These are phyloP conservation scores for Colletes latitarsis DNA, from an alignment of 1,140 invertebrate species.

Conservation along the genomic window DNA sequence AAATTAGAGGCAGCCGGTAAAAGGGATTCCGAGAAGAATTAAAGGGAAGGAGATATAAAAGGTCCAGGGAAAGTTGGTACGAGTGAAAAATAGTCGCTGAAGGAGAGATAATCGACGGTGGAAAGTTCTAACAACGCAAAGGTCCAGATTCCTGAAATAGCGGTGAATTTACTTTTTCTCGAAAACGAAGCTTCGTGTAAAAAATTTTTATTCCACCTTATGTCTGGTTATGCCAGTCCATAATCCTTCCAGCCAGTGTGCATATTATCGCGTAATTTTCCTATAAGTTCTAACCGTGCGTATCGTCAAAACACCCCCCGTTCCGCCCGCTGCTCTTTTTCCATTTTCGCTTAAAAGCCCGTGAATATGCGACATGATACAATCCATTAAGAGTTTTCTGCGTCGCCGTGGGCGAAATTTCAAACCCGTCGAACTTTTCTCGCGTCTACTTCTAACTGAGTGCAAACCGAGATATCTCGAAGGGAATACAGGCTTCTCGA, in stretches of 20 bases:
- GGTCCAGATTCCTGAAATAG: not conserved
- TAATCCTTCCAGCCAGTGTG: too few species aligned
- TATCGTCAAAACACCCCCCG: too few species aligned
- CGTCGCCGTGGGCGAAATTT: constrained; percentile 72
- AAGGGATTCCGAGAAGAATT: not conserved
- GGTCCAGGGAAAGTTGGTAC: not conserved
- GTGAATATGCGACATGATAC: constrained; percentile 71
- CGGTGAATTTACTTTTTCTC: too few species aligned
- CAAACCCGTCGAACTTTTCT: constrained; percentile 71
- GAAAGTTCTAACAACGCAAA: not conserved
- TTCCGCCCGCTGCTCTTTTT: not conserved
- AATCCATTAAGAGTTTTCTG: constrained; percentile 79
- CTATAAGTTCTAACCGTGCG: too few species aligned
- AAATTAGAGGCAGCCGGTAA: not conserved
- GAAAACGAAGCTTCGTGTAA: too few species aligned
- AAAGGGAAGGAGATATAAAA: constrained; percentile 2
- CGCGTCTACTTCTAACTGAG: constrained; percentile 64
- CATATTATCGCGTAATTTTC: too few species aligned
- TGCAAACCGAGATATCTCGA: constrained; percentile 72
- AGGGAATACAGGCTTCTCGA: constrained; percentile 14
- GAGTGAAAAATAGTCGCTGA: constrained; percentile 9
- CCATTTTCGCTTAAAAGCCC: constrained; percentile 60
- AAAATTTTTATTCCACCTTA: too few species aligned
- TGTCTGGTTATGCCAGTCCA: too few species aligned
- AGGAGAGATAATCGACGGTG: not conserved